These are phyloP conservation scores for Sceloporus undulatus DNA, from an alignment of 2,113 vertebrate genomes.

Conservation along the genomic window DNA sequence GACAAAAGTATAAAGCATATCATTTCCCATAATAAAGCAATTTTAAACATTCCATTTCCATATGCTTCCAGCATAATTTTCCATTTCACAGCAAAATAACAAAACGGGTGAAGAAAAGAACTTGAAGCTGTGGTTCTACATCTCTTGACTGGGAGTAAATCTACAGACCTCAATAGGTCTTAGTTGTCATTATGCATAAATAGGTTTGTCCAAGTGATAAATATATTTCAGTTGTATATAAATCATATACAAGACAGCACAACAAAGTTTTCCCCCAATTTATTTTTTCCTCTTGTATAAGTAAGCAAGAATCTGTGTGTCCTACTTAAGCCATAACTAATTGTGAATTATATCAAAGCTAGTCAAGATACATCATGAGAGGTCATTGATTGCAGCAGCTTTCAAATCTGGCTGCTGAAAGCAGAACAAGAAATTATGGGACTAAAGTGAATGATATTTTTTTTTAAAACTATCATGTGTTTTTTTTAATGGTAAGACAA, in stretches of 20 bases:
- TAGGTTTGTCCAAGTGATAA: slow-evolving; percentile 13
- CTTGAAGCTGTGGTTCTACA: neutral
- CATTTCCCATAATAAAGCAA: slow-evolving; percentile 46
- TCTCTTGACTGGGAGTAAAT: neutral
- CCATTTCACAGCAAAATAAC: neutral
- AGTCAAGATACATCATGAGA: neutral
- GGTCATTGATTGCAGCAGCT: neutral
- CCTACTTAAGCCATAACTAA: neutral
- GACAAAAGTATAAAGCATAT: slow-evolving; percentile 45
- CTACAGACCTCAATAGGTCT: neutral
- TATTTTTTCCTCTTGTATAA: neutral
- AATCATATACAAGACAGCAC: neutral
- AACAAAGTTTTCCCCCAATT: neutral
- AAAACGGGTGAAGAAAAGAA: neutral
- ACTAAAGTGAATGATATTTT: neutral
- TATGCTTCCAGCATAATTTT: neutral
- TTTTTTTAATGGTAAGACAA: too few relatives aligned
- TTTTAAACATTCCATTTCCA: slow-evolving; percentile 38
- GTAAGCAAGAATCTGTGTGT: neutral
- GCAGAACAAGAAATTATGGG: neutral
- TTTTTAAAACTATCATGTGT: neutral
- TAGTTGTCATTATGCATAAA: neutral
- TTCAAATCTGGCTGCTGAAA: neutral
- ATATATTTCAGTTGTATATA: neutral
- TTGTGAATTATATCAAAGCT: neutral